Evolutionary conservation across 2,888 invertebrate species (phyloP).

Genomic region (Coenonympha arcania): DNA sequence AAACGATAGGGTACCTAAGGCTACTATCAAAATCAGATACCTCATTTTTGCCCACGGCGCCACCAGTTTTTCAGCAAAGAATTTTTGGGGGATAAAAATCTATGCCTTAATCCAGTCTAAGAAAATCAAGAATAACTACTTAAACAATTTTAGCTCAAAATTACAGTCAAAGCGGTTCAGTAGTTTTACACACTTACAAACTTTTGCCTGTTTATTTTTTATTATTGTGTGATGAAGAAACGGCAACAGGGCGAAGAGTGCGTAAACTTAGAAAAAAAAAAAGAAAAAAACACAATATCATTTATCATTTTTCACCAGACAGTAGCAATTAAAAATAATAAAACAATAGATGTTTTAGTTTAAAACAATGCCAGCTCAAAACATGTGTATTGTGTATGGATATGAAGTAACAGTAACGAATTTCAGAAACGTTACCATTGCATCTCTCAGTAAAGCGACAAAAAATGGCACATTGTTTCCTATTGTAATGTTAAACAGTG

Average conservation of each 20-base stretch:
- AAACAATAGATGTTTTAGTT: conserved; percentile 27
- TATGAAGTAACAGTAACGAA: conserved; percentile 28
- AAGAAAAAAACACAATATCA: not conserved
- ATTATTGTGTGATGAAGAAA: no score
- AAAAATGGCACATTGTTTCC: conserved; percentile 38
- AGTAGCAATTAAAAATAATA: conserved; percentile 25
- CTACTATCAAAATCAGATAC: no score
- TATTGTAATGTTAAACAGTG: conserved; percentile 55
- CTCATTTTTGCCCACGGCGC: no score
- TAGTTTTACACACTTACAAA: no score
- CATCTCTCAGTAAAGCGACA: conserved; percentile 17
- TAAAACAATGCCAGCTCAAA: conserved; percentile 24
- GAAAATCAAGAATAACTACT: no score
- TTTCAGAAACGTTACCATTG: conserved; percentile 20
- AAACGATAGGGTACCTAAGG: no score
- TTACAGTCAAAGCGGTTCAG: no score
- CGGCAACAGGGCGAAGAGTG: not conserved
- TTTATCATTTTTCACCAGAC: conserved; percentile 9
- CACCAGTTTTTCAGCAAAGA: no score
- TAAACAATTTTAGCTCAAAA: no score
- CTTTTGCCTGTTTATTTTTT: no score
- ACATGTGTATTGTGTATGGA: conserved; percentile 29
- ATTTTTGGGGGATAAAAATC: no score
- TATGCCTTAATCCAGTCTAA: no score
- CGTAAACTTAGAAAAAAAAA: not conserved